Evolutionary conservation across 2,888 invertebrate species (phyloP), one percentile per base, ranked within the genome.

Genomic region (Oxycera nigricornis): DNA sequence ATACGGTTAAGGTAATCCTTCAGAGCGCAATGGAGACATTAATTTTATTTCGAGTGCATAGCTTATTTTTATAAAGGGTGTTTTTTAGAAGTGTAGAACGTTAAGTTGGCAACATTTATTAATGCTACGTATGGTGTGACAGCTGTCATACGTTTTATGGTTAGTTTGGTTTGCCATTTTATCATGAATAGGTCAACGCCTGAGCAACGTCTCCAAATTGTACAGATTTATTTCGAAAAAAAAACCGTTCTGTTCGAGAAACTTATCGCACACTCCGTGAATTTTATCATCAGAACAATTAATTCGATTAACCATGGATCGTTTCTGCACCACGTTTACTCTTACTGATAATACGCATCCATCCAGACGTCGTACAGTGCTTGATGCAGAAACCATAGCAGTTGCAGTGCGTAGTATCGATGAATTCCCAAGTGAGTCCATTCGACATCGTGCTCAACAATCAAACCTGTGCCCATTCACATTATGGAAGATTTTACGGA

Each of bases 121-220:
- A 46, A 46, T 46, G 46, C 3, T 17, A 46, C 6, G 14, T 14
- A 46, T n/a, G n/a, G n/a, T n/a, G 46, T 46, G 46, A 46, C 46
- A 46, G 46, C 46, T 46, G 46, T 46, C 46, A 46, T 46, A 2
- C 46, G 46, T 46, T 46, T 46, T 46, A 46, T 46, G 46, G 46
- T 14, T 46, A 3, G 14, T 46, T 46, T 14, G 46, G 3, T 46
- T 3, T 46, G 14, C 3, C 46, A 46, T 46, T 46, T 46, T 6
- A 46, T 46, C 46, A 46, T 46, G 14, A 46, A 46, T 7, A 46
- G 4, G 6, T 46, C 17, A 17, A 11, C 46, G 46, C 46, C 46
- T 46, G 14, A 46, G 46, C 46, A 46, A 46, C 46, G 46, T 46
- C 46, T 46, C 3, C 46, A 46, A 46, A 46, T 46, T 46, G 14